A percentile compares a stretch with the other conserved stretches of the same genome.
Evolutionary conservation across 2,113 vertebrate genomes (phyloP).

Genomic region (Riparia riparia): DNA sequence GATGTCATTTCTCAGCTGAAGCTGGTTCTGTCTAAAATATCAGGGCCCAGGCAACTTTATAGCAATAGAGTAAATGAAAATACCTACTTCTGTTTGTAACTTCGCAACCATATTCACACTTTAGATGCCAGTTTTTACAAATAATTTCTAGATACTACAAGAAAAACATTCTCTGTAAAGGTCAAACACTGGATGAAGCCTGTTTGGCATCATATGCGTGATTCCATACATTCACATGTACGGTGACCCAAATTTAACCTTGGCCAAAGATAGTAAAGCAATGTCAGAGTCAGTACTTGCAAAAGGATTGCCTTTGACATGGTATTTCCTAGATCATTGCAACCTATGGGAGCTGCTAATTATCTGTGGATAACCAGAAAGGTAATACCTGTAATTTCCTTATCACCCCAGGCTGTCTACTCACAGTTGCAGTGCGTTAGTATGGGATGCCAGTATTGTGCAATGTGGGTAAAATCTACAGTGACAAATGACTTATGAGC

Average conservation of each 20-base stretch:
- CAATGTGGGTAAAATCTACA: background rate
- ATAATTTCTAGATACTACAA: background rate
- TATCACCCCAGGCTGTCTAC: background rate
- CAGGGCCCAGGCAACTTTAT: background rate
- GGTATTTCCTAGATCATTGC: conserved; percentile 11
- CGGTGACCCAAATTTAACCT: conserved; percentile 25
- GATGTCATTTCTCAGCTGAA: conserved; percentile 28
- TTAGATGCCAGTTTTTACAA: conserved; percentile 27
- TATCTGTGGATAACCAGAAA: conserved; percentile 5
- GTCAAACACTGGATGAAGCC: background rate
- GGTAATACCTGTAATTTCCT: conserved; percentile 43
- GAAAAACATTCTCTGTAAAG: background rate
- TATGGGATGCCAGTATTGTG: background rate
- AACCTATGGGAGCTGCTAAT: conserved; percentile 21
- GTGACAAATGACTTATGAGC: conserved; percentile 37
- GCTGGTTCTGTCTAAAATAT: conserved; percentile 13
- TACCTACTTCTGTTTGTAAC: background rate
- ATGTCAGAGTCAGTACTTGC: conserved; percentile 3
- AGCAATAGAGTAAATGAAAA: background rate
- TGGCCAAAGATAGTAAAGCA: background rate
- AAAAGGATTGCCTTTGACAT: conserved; percentile 19
- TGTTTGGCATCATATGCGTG: background rate
- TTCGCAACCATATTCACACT: background rate
- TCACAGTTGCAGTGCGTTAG: background rate
- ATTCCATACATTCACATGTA: background rate